Evolutionary conservation across 2,888 invertebrate species (phyloP).

Genomic region (Hydriomena furcata): DNA sequence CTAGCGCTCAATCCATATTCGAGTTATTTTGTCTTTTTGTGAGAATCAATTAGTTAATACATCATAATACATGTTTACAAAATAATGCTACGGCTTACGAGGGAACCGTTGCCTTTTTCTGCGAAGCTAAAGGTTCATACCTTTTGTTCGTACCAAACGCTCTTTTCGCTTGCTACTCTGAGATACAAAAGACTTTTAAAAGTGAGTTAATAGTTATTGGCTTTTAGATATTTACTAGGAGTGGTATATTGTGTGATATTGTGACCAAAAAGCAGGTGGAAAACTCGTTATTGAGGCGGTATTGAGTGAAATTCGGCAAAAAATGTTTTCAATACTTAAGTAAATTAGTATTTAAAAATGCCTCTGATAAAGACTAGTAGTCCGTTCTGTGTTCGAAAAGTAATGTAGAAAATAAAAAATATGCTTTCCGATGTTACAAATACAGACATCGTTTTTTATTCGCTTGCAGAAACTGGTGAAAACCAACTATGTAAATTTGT

Average conservation of each 20-base stretch:
- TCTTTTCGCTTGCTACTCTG: conserved; percentile 12
- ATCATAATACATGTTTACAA: background rate
- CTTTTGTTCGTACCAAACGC: background rate
- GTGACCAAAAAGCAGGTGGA: conserved; percentile 1
- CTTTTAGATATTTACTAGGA: conserved; percentile 16
- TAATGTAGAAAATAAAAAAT: background rate
- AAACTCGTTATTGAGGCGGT: conserved; percentile 2
- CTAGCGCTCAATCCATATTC: no score
- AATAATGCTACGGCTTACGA: background rate
- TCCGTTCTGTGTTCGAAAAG: conserved; percentile 8
- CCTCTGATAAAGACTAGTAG: conserved; percentile 13
- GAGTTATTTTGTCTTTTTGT: background rate
- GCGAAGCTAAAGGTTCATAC: conserved; percentile 8
- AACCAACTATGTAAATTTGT: no score
- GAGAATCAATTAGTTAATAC: background rate
- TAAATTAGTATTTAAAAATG: conserved; percentile 8
- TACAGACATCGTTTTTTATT: no score
- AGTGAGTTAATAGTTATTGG: conserved; percentile 23
- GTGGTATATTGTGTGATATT: conserved; percentile 7
- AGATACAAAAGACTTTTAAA: conserved; percentile 20
- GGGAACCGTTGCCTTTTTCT: background rate
- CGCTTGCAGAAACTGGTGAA: no score
- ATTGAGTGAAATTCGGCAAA: conserved; percentile 5
- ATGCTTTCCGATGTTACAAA: no score
- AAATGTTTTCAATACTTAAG: background rate